Percentiles rank a stretch among this genome's conserved stretches.
phyloP scores from a whole-genome alignment of 2,797 vertebrate species.

The Anguilla marmorata region DNA sequence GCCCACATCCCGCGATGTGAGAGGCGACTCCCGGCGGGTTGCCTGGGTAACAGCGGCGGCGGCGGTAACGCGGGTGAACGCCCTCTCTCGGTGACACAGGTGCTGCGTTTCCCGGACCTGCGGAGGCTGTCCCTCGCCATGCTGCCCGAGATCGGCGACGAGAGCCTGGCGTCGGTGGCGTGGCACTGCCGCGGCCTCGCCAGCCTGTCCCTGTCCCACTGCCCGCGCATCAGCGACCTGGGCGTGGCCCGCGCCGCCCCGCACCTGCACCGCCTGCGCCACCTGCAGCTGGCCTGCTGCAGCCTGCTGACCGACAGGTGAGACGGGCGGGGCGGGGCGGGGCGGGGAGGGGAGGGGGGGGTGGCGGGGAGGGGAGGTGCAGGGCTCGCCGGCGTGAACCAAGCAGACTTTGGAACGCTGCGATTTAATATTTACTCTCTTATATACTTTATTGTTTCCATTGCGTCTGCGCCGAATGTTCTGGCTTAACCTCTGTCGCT shows the following conservation, averaged over 20 bases:
- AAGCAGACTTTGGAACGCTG: too few species aligned
- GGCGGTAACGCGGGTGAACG: not conserved
- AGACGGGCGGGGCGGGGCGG: conserved; percentile 31
- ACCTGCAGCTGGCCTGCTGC: conserved; percentile 78
- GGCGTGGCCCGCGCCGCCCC: conserved; percentile 69
- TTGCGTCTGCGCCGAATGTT: too few species aligned
- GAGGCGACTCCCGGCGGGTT: not conserved
- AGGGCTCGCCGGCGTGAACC: too few species aligned
- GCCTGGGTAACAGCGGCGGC: not conserved
- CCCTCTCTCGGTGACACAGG: conserved; percentile 57
- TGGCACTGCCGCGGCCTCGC: conserved; percentile 76
- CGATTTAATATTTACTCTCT: not conserved
- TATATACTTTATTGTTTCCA: not conserved
- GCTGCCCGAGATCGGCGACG: conserved; percentile 74
- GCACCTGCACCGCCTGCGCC: conserved; percentile 71
- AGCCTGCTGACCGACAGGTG: conserved; percentile 76
- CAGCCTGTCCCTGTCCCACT: conserved; percentile 73
- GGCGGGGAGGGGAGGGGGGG: too few species aligned
- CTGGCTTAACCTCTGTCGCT: too few species aligned
- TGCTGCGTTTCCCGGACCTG: conserved; percentile 74
- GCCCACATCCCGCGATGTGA: not conserved
- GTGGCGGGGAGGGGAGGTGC: too few species aligned
- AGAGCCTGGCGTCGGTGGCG: conserved; percentile 71
- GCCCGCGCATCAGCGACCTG: conserved; percentile 70
- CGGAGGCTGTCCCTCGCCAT: conserved; percentile 75